These are phyloP conservation scores for Pitta sordida DNA, from an alignment of 2,113 vertebrate species.

Conservation along the genomic window DNA sequence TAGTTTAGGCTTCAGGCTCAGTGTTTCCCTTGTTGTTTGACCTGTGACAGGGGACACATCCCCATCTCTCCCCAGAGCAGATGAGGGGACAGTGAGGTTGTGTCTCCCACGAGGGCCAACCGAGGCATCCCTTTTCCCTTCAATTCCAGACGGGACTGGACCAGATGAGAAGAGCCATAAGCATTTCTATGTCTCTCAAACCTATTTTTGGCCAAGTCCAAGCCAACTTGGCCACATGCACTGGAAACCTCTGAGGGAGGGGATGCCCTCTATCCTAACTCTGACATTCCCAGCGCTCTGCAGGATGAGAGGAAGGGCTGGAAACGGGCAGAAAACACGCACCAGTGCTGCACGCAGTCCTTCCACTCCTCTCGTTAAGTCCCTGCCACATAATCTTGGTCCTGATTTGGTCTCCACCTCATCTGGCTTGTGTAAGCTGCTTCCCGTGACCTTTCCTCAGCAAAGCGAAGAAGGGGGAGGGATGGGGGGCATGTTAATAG, in stretches of 20 bases:
- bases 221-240: not conserved
- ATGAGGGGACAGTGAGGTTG: rapidly evolving
- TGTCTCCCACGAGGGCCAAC: rapidly evolving
- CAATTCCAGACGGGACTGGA: rapidly evolving
- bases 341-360: not conserved
- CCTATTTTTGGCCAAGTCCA: not conserved
- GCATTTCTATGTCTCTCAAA: not conserved
- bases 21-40: rapidly evolving
- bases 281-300: not conserved
- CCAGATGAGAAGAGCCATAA: not conserved
- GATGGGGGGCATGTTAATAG: conserved; percentile 26
- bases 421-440: conserved; percentile 41
- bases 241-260: not conserved
- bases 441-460: conserved; percentile 57
- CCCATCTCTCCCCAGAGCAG: not conserved
- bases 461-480: conserved; percentile 30
- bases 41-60: not conserved
- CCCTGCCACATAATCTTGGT: conserved; percentile 62
- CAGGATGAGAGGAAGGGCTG: conserved; percentile 31
- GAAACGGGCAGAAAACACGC: not conserved
- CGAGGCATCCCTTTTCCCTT: not conserved
- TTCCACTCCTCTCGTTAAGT: not conserved
- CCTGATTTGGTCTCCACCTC: conserved; percentile 58
- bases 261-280: not conserved
- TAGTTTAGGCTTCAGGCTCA: not conserved